Base-by-base conservation (phyloP, 2,113 vertebrate species). In the Nanorana parkeri region DNA sequence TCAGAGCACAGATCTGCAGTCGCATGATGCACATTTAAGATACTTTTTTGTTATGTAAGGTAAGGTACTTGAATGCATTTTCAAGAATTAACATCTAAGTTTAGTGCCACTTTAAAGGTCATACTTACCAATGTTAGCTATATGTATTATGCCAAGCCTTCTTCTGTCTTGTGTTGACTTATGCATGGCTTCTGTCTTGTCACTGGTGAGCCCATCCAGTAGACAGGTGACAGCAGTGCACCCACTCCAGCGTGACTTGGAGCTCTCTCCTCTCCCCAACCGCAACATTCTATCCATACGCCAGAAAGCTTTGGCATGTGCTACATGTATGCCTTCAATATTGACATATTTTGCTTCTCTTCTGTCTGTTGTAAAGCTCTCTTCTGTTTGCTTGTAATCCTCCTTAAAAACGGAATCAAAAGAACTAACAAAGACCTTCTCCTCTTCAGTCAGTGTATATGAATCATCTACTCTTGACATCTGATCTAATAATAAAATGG, bases 241-340 rank as follows among this genome's bases (percentile, higher is more conserved):
- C 65, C 91, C 89, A 2, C 89, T 93, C 89, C 91, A 93, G 23
- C 36, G 78, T 74, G 91, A 85, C 82, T 83, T 84, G 64, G 90
- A 94, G 6, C 29, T 41, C 73, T 94, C 89, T 0, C 88, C 86
- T 54, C 90, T 91, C 69, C 90, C 90, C 1, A 91, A 87, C 4
- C 80, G 29, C 63, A 93, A 80, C 67, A 93, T 87, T 64, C 86
- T 89, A 0, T 94, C 91, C 90, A 90, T 92, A 84, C 90, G 90
- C 86, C 87, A 90, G 8, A 93, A 94, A 0, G 90, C 86, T 23
- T 89, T 89, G 1, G 86, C 90, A 7, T 91, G 91, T 0, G 84
- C 88, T 83, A 81, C 86, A 77, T 92, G 91, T 73, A 88, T 83
- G 51, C 82, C 66, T 81, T 89, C 47, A 0, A 86, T 81, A 5